Conservation (phyloP, 2,888 invertebrate genomes). For the Heliconius ismenius region DNA sequence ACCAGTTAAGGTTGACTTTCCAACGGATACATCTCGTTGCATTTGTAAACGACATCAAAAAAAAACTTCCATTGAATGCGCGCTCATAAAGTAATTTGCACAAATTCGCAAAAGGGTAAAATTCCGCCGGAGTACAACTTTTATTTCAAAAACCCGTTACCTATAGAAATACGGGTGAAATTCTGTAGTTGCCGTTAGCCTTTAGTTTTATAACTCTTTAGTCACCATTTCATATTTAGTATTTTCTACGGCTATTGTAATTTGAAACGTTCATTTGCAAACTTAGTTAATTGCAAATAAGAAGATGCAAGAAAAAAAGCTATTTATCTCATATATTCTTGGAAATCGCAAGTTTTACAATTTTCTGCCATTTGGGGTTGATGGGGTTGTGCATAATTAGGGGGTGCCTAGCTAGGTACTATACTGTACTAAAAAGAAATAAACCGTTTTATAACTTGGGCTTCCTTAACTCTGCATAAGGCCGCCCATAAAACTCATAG, state of each 20-base stretch:
- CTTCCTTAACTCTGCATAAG: conserved; percentile 78
- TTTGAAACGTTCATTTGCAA: conserved; percentile 11
- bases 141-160: conserved; percentile 70
- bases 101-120: conserved; percentile 80
- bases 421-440: conserved; percentile 71
- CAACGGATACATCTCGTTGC: conserved; percentile 55
- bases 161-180: conserved; percentile 59
- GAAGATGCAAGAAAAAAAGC: not conserved
- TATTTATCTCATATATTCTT: not conserved
- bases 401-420: conserved; percentile 59
- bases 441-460: conserved; percentile 79
- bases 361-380: not conserved
- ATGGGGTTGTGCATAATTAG: conserved; percentile 33
- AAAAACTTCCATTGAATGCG: conserved; percentile 60
- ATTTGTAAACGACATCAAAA: conserved; percentile 70
- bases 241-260: conserved; percentile 35
- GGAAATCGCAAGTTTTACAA: conserved; percentile 1
- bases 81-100: conserved; percentile 80
- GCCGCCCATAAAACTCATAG: conserved; percentile 78
- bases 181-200: conserved; percentile 55
- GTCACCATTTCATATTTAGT: conserved; percentile 49
- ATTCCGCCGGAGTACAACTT: conserved; percentile 62
- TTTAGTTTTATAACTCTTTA: conserved; percentile 65
- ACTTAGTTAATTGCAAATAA: conserved; percentile 8
- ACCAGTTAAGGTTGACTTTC: conserved; percentile 55